Evolutionary conservation across 2,797 vertebrate genomes (phyloP), one percentile per base, ranked within the genome.

Genomic region (Rousettus madagascariensis): DNA sequence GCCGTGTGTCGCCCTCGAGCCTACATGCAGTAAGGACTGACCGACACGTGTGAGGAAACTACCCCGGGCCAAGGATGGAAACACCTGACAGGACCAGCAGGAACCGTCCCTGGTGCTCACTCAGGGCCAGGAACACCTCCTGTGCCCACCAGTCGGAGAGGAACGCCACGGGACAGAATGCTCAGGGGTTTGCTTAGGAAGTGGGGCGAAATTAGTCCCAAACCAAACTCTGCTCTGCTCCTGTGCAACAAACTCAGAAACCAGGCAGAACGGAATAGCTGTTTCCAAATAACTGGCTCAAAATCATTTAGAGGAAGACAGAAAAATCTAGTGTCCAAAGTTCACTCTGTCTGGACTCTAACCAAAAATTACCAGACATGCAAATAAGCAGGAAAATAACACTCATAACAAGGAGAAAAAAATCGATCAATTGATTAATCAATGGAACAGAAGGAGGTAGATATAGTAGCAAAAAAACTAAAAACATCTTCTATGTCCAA

Each of bases 161-260:
- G 41, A 43, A 41, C 51, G 17, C 8, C 3, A 1, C 2, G 0
- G 0, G 46, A 13, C 6, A 28, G n/a, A 19, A 49, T 5, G 30
- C n/a, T 26, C 16, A 43, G 66, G 38, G 38, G 4, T 72, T 6
- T 74, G 66, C 49, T 3, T 65, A 22, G 38, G 26, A 3, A 49
- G 8, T 16, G 30, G n/a, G 68, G 41, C 30, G 75, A 78, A 87
- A 68, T 33, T 4, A 30, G 53, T 12, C 13, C 89, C 7, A 22
- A 74, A 41, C n/a, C 59, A 59, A 38, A 22, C n/a, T 72, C 24
- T 9, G 86, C 3, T 24, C 41, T 43, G 30, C 11, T 51, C 28
- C 38, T 51, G 15, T 15, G 3, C 26, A 36, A n/a, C 24, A 17
- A 9, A 65, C 16, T 72, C 7, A 82, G 16, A 68, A 69, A 28